Conservation (phyloP, 2,797 vertebrate genomes). For the Myripristis murdjan region DNA sequence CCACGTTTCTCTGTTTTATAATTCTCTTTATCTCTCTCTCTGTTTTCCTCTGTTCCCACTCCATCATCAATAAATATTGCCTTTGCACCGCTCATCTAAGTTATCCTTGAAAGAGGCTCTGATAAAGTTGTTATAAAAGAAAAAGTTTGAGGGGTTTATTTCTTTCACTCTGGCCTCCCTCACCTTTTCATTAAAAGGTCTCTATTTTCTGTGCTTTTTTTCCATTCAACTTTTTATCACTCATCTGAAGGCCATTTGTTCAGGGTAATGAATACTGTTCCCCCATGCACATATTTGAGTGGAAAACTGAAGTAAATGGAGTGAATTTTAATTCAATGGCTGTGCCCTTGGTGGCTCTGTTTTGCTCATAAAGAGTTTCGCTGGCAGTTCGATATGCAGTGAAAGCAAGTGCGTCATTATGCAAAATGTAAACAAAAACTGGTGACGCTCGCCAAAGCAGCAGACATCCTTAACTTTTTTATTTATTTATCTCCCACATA, state of each 20-base stretch:
- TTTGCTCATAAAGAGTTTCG: slow-evolving; percentile 29
- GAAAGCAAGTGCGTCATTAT: slow-evolving; percentile 30
- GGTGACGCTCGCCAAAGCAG: background rate
- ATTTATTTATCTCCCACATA: background rate
- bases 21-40: slow-evolving; percentile 1
- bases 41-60: background rate
- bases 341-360: slow-evolving; percentile 36
- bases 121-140: slow-evolving; percentile 19
- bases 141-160: slow-evolving; percentile 22
- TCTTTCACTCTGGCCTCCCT: slow-evolving; percentile 23
- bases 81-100: slow-evolving; percentile 12
- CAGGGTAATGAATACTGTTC: slow-evolving; percentile 33
- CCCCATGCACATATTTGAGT: slow-evolving; percentile 31
- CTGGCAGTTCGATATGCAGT: slow-evolving; percentile 22
- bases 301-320: slow-evolving; percentile 48
- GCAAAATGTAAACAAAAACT: slow-evolving; percentile 29
- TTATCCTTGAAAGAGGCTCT: slow-evolving; percentile 20
- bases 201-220: background rate
- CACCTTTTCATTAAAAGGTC: slow-evolving; percentile 21
- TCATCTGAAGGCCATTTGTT: slow-evolving; percentile 54
- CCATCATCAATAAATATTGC: slow-evolving; percentile 13
- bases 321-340: slow-evolving; percentile 37
- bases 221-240: slow-evolving; percentile 39
- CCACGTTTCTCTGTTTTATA: slow-evolving; percentile 21
- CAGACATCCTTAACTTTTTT: background rate